Evolutionary conservation across 2,888 invertebrate genomes (phyloP), one percentile per base, ranked within the genome.

Genomic region (Eupithecia pulchellata): DNA sequence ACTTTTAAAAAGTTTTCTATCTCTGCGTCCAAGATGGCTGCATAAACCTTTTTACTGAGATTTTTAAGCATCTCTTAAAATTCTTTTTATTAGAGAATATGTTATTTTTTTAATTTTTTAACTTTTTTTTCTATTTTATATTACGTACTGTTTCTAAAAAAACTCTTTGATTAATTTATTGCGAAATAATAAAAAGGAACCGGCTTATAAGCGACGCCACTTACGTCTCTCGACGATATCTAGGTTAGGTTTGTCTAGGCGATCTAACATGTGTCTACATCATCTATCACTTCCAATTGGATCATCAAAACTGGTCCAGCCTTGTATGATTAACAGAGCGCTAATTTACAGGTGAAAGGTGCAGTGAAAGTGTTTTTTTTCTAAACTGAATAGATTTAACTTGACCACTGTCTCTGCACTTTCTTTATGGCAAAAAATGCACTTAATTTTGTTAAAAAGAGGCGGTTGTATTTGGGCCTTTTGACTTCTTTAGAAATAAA

Each of bases 271-370:
- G 64, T 60, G 62, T 62, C 47, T 60, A 30, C 68, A 73, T 74
- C 74, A 66, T 69, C 66, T 47, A 64, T 67, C 69, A 84, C 83
- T 82, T 80, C 80, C 82, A 86, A 87, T 85, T 81, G 82, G 82
- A 74, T 78, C 79, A 75, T 74, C 76, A 78, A 75, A 81, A 83
- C 85, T 86, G 79, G 83, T 80, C 80, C 77, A 81, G 81, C 81
- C 80, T 87, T 82, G 86, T 82, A 86, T 89, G 89, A 88, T 92
- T 91, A 93, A 89, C 91, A 92, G 91, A 92, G 86, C 91, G 90
- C 89, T 91, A 89, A 91, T 91, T 61, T 87, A 81, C 81, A 84
- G 86, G 92, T 91, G 93, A 93, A 93, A 93, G 93, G 91, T 86
- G 85, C 82, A 84, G 91, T 91, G 92, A 93, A 92, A 92, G 90